phyloP scores from a whole-genome alignment of 2,797 vertebrate species.

The Nyctalus aviator region DNA sequence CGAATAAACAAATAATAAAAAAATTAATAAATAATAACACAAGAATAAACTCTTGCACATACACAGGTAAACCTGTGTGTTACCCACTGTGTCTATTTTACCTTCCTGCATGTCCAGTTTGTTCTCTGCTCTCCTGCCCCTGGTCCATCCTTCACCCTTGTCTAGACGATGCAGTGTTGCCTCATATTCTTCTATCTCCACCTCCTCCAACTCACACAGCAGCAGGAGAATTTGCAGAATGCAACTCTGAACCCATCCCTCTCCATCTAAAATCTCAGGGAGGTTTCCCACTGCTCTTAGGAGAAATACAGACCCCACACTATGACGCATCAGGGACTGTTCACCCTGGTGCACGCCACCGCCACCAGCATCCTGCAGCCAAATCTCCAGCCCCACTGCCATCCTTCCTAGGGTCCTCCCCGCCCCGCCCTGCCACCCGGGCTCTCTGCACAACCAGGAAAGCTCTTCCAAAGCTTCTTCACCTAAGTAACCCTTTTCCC shows the following conservation, averaged over 20 bases:
- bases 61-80: background rate
- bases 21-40: background rate
- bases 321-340: background rate
- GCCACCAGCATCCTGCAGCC: background rate
- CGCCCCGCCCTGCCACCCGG: background rate
- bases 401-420: background rate
- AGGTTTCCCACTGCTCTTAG: background rate
- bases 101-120: background rate
- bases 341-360: background rate
- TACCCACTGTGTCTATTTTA: background rate
- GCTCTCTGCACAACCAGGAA: background rate
- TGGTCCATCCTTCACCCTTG: background rate
- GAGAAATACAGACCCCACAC: background rate
- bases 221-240: background rate
- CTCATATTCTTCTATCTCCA: background rate
- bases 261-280: background rate
- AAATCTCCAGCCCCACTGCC: background rate
- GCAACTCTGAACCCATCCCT: background rate
- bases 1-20: background rate
- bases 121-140: too few relatives aligned
- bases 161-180: background rate
- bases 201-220: background rate
- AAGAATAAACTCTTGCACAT: background rate
- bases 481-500: background rate
- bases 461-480: background rate